Percentiles rank a stretch among this genome's conserved stretches.
These are phyloP conservation scores for Agraylea sexmaculata DNA, from an alignment of 1,140 invertebrate genomes.

Conservation along the genomic window DNA sequence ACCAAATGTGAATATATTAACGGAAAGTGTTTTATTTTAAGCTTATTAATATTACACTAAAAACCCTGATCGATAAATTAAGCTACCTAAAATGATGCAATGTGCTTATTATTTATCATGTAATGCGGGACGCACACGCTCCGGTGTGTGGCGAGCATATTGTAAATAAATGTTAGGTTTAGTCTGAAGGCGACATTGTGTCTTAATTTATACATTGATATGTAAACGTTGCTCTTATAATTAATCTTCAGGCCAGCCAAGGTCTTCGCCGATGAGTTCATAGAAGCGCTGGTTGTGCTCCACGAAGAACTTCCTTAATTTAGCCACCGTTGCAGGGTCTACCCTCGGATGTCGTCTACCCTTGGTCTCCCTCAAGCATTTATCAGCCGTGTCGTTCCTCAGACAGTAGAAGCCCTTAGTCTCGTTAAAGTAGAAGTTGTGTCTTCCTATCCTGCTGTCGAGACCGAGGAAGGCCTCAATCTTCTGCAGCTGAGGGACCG, in stretches of 20 bases:
- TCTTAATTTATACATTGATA: too few species aligned
- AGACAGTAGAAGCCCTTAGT: conserved; percentile 97
- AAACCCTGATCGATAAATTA: too few species aligned
- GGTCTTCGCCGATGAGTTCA: conserved; percentile 81
- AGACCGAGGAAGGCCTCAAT: conserved; percentile 84
- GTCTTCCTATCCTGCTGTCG: conserved; percentile 53
- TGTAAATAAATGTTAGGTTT: too few species aligned
- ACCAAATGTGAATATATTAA: too few species aligned
- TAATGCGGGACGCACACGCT: too few species aligned
- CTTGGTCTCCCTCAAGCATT: conserved; percentile 91
- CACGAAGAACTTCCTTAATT: conserved; percentile 81
- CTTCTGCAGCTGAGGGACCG: conserved; percentile 75
- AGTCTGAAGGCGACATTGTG: too few species aligned
- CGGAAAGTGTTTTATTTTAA: too few species aligned
- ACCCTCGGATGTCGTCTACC: conserved; percentile 86
- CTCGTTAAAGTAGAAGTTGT: conserved; percentile 94
- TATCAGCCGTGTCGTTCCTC: conserved; percentile 69
- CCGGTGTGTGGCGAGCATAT: too few species aligned
- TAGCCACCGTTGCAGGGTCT: conserved; percentile 69
- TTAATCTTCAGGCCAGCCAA: conserved; percentile 78
- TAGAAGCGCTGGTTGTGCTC: conserved; percentile 95
- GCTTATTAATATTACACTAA: too few species aligned
- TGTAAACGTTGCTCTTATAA: conserved; percentile 6
- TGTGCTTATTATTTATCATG: too few species aligned
- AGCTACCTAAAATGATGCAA: too few species aligned